phyloP scores from a whole-genome alignment of 2,797 vertebrate genomes.

The Hydrolagus colliei region DNA sequence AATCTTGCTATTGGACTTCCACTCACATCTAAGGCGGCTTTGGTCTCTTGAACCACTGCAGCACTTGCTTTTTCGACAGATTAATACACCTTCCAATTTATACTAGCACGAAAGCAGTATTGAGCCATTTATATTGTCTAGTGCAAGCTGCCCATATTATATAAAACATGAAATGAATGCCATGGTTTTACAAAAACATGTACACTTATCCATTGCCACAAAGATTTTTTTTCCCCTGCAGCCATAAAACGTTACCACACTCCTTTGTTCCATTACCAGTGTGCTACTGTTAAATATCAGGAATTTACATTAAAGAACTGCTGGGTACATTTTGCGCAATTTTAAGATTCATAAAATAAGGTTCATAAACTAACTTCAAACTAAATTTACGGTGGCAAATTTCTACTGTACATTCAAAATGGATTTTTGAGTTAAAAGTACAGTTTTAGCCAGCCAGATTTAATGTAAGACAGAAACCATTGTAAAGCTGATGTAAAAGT shows the following conservation, averaged over 20 bases:
- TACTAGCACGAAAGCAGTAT: background rate
- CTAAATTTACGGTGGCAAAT: too few species aligned
- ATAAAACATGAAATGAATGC: background rate
- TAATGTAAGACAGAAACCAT: too few species aligned
- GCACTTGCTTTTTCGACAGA: background rate
- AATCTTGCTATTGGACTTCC: background rate
- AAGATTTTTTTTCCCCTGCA: background rate
- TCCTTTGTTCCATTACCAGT: background rate
- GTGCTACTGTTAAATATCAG: background rate
- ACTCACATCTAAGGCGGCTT: background rate
- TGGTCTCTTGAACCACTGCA: background rate
- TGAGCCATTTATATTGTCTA: background rate
- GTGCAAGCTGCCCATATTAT: background rate
- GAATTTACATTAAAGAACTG: background rate
- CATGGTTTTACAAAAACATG: background rate
- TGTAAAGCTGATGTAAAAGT: too few species aligned
- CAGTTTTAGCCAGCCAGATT: too few species aligned
- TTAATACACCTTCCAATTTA: background rate
- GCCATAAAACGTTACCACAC: background rate
- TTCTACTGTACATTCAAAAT: too few species aligned
- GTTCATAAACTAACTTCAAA: background rate
- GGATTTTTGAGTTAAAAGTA: too few species aligned
- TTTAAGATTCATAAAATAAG: conserved; percentile 13
- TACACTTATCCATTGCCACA: background rate
- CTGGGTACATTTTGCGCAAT: background rate